These are phyloP conservation scores for Octodon degus DNA, from an alignment of 2,113 vertebrate species.

Conservation along the genomic window DNA sequence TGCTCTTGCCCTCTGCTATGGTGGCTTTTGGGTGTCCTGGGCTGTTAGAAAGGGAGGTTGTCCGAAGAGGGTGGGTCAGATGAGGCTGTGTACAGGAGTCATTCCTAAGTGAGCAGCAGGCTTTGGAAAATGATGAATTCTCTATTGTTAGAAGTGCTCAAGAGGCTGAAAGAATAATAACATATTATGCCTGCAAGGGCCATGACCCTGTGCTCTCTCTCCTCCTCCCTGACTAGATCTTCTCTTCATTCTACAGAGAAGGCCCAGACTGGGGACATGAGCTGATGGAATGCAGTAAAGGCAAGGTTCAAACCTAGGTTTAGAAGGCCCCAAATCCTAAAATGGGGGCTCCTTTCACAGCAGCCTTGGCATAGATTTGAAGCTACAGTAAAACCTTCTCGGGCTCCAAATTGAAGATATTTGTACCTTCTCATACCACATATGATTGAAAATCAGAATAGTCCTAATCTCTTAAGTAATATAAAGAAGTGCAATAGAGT, in stretches of 20 bases:
- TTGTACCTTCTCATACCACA: background rate
- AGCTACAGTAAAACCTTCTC: background rate
- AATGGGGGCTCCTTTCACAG: background rate
- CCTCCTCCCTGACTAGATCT: background rate
- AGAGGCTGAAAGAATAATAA: background rate
- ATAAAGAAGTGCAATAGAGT: background rate
- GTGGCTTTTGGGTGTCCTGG: background rate
- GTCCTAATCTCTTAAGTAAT: background rate
- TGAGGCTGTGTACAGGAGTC: background rate
- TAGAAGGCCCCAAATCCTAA: background rate
- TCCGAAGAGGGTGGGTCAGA: rapidly evolving
- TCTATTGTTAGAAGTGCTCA: background rate
- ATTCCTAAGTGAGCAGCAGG: background rate
- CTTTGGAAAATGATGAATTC: background rate
- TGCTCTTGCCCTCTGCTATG: background rate
- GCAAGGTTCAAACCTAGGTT: background rate
- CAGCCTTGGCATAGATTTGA: background rate
- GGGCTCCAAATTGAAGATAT: background rate
- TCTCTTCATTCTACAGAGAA: background rate
- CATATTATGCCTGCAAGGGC: background rate
- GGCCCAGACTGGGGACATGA: background rate
- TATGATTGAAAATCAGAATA: slow-evolving; percentile 23
- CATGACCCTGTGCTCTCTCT: background rate
- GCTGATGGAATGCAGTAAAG: background rate
- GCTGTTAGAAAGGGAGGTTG: background rate